Base-by-base conservation (phyloP, 2,113 vertebrate species). In the Oostethus manadensis region DNA sequence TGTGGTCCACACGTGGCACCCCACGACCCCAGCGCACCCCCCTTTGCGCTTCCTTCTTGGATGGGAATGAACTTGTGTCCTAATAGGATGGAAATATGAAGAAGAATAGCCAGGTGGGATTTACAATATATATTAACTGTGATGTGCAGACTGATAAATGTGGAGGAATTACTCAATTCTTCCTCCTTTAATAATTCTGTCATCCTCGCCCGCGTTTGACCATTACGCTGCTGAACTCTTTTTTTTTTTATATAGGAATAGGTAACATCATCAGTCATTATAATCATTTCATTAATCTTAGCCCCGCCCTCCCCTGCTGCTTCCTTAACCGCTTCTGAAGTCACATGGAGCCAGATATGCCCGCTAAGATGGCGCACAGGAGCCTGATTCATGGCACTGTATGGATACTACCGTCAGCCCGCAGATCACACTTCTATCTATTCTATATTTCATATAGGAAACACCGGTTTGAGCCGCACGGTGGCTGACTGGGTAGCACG, bases 201-300 rank as follows among this genome's bases (percentile, higher is more conserved):
- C 87, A 87, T 73, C 80, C 73, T 71, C 63, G 64, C 78, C 76
- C 61, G 63, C 80, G 74, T 84, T 88, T 87, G 87, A 89, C 86
- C 80, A 85, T 85, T 86, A 76, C 66, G 73, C 72, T 76, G 72
- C 78, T 83, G 75, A 77, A 88, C 82, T 88, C 68, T 84, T 82
- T 38, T 57, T 57, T 10, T 16, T 54, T 23, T 43, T 14, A 21
- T 21, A 70, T 79, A 66, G 71, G 66, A 82, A 77, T 74, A 78
- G 79, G 80, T 85, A 83, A 79, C 78, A 88, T 82, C 87, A 88
- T 89, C 84, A 85, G 77, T 90, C 87, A 87, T 85, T 82, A 75
- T 85, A 88, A 90, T 88, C 85, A 90, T 88, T 91, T 89, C 88
- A 89, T 90, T 79, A 83, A 91, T 89, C 86, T 89, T 64, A 66